Percentiles rank a stretch among this genome's conserved stretches.
Evolutionary conservation across 2,888 invertebrate genomes (phyloP).

Genomic region (Hirtodrosophila trivittata): DNA sequence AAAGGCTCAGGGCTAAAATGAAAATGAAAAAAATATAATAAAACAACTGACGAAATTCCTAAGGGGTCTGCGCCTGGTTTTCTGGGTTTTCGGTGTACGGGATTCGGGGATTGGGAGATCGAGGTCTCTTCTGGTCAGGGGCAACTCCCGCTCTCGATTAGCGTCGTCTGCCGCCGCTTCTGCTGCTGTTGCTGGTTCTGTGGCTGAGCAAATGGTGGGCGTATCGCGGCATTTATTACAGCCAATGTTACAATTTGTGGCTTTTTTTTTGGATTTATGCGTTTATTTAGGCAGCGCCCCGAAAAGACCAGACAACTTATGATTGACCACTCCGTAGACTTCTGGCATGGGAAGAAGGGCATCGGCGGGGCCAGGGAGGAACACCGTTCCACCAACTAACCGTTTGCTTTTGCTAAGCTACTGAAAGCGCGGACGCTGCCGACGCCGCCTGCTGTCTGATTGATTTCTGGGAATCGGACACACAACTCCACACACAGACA

Average conservation of each 20-base stretch:
- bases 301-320: conserved; percentile 63
- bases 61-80: conserved; percentile 1
- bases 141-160: conserved; percentile 64
- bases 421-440: conserved; percentile 60
- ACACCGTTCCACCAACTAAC: conserved; percentile 37
- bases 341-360: background rate
- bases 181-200: conserved; percentile 26
- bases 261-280: conserved; percentile 78
- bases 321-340: conserved; percentile 40
- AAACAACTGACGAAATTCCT: conserved; percentile 70
- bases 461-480: conserved; percentile 78
- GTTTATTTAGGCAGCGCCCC: conserved; percentile 69
- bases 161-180: conserved; percentile 64
- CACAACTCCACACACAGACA: conserved; percentile 41
- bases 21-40: conserved; percentile 18
- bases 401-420: conserved; percentile 69
- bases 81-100: background rate
- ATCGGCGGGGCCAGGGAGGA: conserved; percentile 2
- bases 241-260: conserved; percentile 83
- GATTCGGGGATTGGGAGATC: background rate
- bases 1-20: conserved; percentile 76
- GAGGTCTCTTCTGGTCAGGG: background rate
- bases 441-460: conserved; percentile 67
- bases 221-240: conserved; percentile 81
- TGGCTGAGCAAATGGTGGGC: conserved; percentile 77